Evolutionary conservation across 2,797 vertebrate species (phyloP), one percentile per base, ranked within the genome.

Genomic region (Pelodytes ibericus): DNA sequence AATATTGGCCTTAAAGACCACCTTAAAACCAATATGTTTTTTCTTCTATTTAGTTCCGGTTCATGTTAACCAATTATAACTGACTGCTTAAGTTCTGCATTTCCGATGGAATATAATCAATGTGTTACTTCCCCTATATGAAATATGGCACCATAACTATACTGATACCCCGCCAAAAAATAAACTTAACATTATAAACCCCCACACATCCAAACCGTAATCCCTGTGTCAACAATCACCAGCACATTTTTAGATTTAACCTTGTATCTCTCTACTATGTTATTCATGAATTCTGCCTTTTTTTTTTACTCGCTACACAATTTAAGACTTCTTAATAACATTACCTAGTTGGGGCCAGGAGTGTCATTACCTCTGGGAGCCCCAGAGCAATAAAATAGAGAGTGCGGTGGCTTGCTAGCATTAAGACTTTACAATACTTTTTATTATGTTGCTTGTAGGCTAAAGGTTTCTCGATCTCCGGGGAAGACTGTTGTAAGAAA

Each of bases 301-400:
- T 20, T 5, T 16, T 53, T 71, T 63, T 71, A 51, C 67, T 63
- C 36, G 57, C 20, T 22, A 77, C 39, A 71, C 67, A 71, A 77
- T 77, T 77, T 77, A 77, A 77, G 36, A 27, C 39, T 58, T 67
- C 74, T 71, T 77, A 77, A 77, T 71, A 77, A 71, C 47, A 71
- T 77, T 71, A 71, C 33, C 56, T 71, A 58, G 60, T 71, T 47
- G 67, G 60, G 74, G 74, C 67, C 67, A 77, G 29, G 9, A 47
- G 67, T 58, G 59, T 77, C 74, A 57, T 64, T 77, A 71, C 74
- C 74, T 64, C 33, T 65, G 74, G 74, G 74, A 59, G 67, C 47
- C 49, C 57, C 9, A 11, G 33, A 77, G 51, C 74, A 77, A 77
- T 77, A 71, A 71, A 64, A 71, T 44, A 24, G 33, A 64, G 49